These are phyloP conservation scores for Chorisops tibialis DNA, from an alignment of 2,888 invertebrate genomes.

Conservation along the genomic window DNA sequence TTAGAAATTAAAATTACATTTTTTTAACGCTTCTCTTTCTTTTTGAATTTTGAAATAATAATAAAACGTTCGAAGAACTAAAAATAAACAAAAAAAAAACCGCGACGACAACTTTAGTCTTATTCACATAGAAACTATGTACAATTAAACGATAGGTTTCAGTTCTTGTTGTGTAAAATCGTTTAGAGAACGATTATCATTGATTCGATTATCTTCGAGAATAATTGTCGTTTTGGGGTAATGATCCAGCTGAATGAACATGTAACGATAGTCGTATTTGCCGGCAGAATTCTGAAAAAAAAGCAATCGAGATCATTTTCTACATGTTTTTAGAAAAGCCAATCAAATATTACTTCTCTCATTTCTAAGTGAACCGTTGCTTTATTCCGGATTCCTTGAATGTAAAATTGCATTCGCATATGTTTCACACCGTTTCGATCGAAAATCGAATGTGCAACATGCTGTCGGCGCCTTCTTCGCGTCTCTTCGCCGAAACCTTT, in stretches of 20 bases:
- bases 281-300: slow-evolving; percentile 69
- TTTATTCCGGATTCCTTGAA: slow-evolving; percentile 77
- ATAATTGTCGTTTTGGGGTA: slow-evolving; percentile 71
- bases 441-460: slow-evolving; percentile 76
- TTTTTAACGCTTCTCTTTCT: not conserved
- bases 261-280: slow-evolving; percentile 75
- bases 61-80: not conserved
- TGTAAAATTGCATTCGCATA: slow-evolving; percentile 86
- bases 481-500: slow-evolving; percentile 87
- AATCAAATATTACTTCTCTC: slow-evolving; percentile 55
- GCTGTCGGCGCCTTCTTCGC: slow-evolving; percentile 74
- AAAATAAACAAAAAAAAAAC: not conserved
- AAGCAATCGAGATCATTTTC: slow-evolving; percentile 9
- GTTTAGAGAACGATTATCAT: slow-evolving; percentile 31
- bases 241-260: slow-evolving; percentile 80
- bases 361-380: slow-evolving; percentile 86
- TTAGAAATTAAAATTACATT: slow-evolving; percentile 32
- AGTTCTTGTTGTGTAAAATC: not conserved
- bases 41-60: no score
- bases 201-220: slow-evolving; percentile 71
- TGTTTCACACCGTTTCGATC: slow-evolving; percentile 71
- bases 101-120: no score
- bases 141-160: slow-evolving; percentile 11
- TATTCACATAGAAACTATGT: no score
- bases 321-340: not conserved